Evolutionary conservation across 2,113 vertebrate species (phyloP).

Genomic region (Acanthisitta chloris): DNA sequence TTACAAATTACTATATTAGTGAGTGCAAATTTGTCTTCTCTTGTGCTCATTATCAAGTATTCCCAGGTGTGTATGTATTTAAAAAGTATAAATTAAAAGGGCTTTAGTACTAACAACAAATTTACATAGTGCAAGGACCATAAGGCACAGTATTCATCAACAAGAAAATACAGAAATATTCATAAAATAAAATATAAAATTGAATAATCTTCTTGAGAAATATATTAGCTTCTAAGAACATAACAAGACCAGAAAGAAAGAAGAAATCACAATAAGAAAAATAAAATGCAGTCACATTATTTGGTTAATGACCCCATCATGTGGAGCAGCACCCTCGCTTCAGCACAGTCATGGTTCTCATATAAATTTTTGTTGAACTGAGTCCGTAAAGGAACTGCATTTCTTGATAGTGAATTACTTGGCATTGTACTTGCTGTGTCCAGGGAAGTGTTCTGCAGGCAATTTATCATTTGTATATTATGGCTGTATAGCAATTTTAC

Average conservation of each 20-base stretch:
- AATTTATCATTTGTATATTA: accelerated
- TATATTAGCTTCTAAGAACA: neutral
- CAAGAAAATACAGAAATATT: neutral
- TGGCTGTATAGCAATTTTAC: accelerated
- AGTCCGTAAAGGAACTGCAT: neutral
- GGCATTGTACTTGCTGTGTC: neutral
- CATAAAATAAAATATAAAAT: conserved; percentile 31
- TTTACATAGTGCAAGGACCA: neutral
- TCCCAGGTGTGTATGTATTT: conserved; percentile 38
- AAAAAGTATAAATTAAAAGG: conserved; percentile 50
- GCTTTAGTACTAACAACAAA: conserved; percentile 41
- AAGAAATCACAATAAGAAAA: neutral
- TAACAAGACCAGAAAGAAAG: neutral
- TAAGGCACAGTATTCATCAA: neutral
- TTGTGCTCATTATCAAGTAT: conserved; percentile 40
- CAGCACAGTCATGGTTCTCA: neutral
- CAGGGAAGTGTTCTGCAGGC: neutral
- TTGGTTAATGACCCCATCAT: conserved; percentile 10
- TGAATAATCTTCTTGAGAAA: neutral
- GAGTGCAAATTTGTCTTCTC: conserved; percentile 19
- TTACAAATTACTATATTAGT: conserved; percentile 65
- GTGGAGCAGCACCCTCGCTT: neutral
- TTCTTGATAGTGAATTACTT: neutral
- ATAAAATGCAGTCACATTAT: neutral
- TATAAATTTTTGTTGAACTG: neutral